phyloP scores from a whole-genome alignment of 2,888 invertebrate species.

The Drosophila pseudotalamancana region DNA sequence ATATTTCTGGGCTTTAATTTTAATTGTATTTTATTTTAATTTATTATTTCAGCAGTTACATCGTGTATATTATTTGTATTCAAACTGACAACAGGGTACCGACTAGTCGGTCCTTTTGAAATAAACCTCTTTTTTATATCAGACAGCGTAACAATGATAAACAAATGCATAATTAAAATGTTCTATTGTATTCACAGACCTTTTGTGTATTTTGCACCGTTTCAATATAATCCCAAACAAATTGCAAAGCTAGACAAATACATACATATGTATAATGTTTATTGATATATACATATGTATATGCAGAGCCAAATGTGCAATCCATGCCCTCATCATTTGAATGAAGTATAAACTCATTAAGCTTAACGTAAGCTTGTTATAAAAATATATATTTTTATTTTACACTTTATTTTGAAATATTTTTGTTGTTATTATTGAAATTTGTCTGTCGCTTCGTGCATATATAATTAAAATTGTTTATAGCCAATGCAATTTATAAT shows the following conservation, averaged over 20 bases:
- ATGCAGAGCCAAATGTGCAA: slow-evolving; percentile 27
- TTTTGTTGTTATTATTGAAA: slow-evolving; percentile 14
- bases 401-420: neutral
- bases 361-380: slow-evolving; percentile 60
- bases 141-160: slow-evolving; percentile 5
- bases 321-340: slow-evolving; percentile 29
- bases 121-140: neutral
- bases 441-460: slow-evolving; percentile 19
- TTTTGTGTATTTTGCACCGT: slow-evolving; percentile 8
- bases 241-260: slow-evolving; percentile 13
- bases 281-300: slow-evolving; percentile 4
- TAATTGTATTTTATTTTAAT: no score
- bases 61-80: no score
- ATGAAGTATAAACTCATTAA: slow-evolving; percentile 50
- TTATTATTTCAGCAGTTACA: no score
- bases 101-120: neutral
- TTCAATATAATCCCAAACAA: slow-evolving; percentile 29
- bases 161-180: slow-evolving; percentile 16
- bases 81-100: no score
- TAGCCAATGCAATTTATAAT: slow-evolving; percentile 50
- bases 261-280: neutral
- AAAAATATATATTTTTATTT: slow-evolving; percentile 25
- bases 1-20: no score
- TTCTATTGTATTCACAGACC: slow-evolving; percentile 12
- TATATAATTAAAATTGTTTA: slow-evolving; percentile 52